These are phyloP conservation scores for Lutra lutra DNA, from an alignment of 2,797 vertebrate species.

Conservation along the genomic window DNA sequence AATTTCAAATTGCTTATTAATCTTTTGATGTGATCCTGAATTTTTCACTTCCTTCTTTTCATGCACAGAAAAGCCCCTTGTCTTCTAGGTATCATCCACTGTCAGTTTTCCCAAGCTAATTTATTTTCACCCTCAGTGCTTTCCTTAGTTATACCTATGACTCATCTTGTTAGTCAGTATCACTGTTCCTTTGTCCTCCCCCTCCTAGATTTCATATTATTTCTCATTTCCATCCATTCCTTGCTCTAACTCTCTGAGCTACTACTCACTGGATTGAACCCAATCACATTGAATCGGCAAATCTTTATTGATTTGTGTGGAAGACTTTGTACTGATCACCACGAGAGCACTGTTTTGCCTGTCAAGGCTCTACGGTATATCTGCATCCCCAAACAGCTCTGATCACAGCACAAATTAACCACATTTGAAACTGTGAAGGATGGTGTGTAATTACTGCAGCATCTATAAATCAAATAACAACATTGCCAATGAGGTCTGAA, in stretches of 20 bases:
- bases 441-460: neutral
- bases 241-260: constrained; percentile 16
- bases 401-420: neutral
- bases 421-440: constrained; percentile 11
- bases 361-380: neutral
- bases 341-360: neutral
- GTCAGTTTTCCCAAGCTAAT: constrained; percentile 52
- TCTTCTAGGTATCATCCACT: constrained; percentile 45
- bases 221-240: constrained; percentile 42
- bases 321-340: neutral
- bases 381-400: neutral
- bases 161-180: constrained; percentile 33
- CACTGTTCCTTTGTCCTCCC: constrained; percentile 1
- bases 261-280: constrained; percentile 27
- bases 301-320: constrained; percentile 22
- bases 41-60: neutral
- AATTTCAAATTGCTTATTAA: constrained; percentile 9
- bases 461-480: constrained; percentile 37
- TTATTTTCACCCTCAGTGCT: constrained; percentile 49
- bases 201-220: neutral
- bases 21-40: neutral
- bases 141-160: constrained; percentile 60
- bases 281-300: neutral
- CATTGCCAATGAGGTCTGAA: neutral
- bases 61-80: neutral